Conservation (phyloP, 2,113 vertebrate species). For the Alouatta palliata region DNA sequence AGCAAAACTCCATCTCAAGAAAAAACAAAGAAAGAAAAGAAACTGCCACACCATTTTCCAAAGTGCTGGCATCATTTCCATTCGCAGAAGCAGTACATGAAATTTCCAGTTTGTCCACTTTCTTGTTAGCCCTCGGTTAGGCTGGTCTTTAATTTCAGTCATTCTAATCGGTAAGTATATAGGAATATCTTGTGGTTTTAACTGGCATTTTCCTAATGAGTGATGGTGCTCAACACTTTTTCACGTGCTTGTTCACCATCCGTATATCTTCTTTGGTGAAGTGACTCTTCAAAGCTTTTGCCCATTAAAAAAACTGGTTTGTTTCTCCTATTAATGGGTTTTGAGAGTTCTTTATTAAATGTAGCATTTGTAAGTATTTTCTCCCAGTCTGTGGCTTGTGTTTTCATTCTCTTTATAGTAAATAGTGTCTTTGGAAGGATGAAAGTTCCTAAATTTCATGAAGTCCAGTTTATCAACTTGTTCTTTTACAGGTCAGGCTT, state of each 20-base stretch:
- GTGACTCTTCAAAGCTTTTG: background rate
- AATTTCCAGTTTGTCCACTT: fast-evolving
- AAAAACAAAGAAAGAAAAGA: too few relatives aligned
- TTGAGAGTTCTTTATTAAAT: background rate
- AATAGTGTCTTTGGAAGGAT: background rate
- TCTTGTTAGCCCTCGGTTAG: fast-evolving
- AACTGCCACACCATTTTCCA: background rate
- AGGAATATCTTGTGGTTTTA: fast-evolving
- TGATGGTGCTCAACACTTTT: too few relatives aligned
- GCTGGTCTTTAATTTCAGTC: fast-evolving
- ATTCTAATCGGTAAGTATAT: fast-evolving
- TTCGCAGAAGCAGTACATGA: fast-evolving
- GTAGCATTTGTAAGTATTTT: background rate
- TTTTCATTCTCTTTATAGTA: background rate
- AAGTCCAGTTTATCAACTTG: background rate
- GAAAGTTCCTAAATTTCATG: background rate
- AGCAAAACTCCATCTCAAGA: too few relatives aligned
- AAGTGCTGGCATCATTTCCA: fast-evolving
- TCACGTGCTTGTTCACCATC: background rate
- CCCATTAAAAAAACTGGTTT: too few relatives aligned
- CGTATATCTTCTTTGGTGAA: fast-evolving
- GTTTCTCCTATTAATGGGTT: background rate
- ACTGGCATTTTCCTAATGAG: background rate
- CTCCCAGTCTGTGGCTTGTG: background rate
- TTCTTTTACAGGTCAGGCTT: background rate